Base-by-base conservation (phyloP, 1,140 invertebrate species). In the Lucilia sericata region DNA sequence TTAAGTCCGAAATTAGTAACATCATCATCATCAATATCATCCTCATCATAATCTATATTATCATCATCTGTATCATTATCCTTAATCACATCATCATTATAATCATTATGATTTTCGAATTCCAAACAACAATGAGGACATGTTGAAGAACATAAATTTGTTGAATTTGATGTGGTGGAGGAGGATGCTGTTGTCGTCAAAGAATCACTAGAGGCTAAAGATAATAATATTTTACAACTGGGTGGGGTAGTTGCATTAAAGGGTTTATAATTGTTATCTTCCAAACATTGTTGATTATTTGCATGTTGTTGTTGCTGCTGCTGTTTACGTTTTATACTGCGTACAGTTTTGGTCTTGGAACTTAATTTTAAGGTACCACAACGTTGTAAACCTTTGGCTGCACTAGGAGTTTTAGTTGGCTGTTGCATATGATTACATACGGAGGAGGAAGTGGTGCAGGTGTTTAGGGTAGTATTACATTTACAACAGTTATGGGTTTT, bases 331-430 rank as follows among this genome's bases (percentile, higher is more conserved):
- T 90, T 90, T 85, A 90, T 78, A 81, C 87, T 87, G n/a, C 89
- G 87, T 85, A 90, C 87, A 74, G 88, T 89, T 74, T 89, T 86
- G 42, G 85, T 83, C 83, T 89, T 89, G 42, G 89, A 21, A 17
- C 47, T 21, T 36, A 80, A 30, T 80, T 80, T 80, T 80, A 80
- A 49, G 47, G 76, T 80, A 80, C 47, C 47, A 87, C 85, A 88
- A 87, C 76, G 87, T 88, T 87, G 90, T 87, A 83, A 89, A 85
- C 75, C 88, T 90, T 55, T 82, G 86, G 17, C 87, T 87, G 88
- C 70, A 82, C 83, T 74, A 86, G 60, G 76, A 25, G 47, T 2
- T 12, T n/a, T 12, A 19, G 76, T n/a, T 49, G 42, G 34, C 19
- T 25, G 76, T 80, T 80, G 42, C 9, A 14, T n/a, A 78, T n/a